Evolutionary conservation across 2,888 invertebrate species (phyloP), one percentile per base, ranked within the genome.

Genomic region (Hoplodrina blanda): DNA sequence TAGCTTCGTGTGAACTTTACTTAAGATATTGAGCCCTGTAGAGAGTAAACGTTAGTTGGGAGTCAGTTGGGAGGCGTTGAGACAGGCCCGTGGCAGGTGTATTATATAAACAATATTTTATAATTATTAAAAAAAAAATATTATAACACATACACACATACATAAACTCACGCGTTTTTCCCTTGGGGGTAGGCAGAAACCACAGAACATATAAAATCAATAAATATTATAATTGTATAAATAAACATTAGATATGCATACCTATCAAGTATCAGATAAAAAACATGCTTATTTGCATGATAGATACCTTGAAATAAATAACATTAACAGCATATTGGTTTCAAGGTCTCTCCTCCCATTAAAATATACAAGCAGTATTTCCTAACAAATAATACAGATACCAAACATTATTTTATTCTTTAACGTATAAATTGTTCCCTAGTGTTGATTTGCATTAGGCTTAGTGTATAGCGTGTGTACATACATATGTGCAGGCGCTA

Each of bases 401-500:
- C 46, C 20, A 25, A 37, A 54, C 15, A 15, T 44, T 6, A 59
- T 59, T 59, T 17, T 17, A 53, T 44, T 56, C 19, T 71, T n/a
- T 56, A 56, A 15, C 46, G 15, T 53, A 44, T 65, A 80, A 63
- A 69, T 37, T 50, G 37, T 57, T 57, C n/a, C 33, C 56, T 63
- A 68, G 33, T 25, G 50, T 80, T 57, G 73, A 85, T 87, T 87
- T 85, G 82, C 85, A 86, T 86, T 78, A 79, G 57, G 76, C 76
- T 81, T 76, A 84, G 83, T 85, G 83, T 83, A 59, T 76, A 66
- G 62, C 65, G 55, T 59, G 76, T 75, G 75, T 77, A 77, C n/a
- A n/a, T 53, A 60, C 33, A 71, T 77, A 65, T 64, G 75, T 68
- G 73, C 69, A 73, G 74, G 69, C 61, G 71, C 71, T 77, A 76